Percentiles rank a stretch among this genome's conserved stretches.
Evolutionary conservation across 2,113 vertebrate species (phyloP).

Genomic region (Axis porcinus): DNA sequence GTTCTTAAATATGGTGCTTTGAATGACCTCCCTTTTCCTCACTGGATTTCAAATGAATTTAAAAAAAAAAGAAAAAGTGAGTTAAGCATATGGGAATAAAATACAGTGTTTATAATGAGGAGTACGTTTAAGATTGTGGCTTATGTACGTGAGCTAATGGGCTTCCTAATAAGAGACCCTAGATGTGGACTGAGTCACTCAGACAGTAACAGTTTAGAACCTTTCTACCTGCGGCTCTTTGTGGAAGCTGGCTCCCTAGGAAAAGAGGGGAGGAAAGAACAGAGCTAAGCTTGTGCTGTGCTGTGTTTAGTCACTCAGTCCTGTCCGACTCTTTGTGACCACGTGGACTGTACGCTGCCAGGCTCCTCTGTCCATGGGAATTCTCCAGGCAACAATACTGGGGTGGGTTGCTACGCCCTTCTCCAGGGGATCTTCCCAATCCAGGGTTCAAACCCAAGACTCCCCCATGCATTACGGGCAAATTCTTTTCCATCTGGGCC

Average conservation of each 20-base stretch:
- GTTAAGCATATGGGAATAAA: not conserved
- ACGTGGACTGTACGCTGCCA: not conserved
- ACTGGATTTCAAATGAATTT: not conserved
- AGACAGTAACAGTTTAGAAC: not conserved
- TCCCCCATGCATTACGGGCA: fast-evolving
- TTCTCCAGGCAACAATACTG: not conserved
- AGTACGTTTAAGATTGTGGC: not conserved
- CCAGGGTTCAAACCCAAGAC: not conserved
- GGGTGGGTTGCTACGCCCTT: fast-evolving
- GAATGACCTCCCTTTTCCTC: not conserved
- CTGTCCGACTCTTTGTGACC: not conserved
- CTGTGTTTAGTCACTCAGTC: not conserved
- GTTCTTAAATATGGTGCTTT: not conserved
- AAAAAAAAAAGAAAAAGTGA: not conserved
- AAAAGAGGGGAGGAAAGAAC: not conserved
- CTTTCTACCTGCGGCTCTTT: fast-evolving
- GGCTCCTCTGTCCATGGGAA: not conserved
- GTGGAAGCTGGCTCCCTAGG: not conserved
- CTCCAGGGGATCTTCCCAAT: not conserved
- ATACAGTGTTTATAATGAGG: not conserved
- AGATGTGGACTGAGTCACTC: not conserved
- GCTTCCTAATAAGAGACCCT: not conserved
- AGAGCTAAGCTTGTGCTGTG: not conserved
- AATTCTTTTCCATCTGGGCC: not conserved
- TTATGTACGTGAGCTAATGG: not conserved